phyloP scores from a whole-genome alignment of 2,888 invertebrate species.

The Sarcophaga subvicina region DNA sequence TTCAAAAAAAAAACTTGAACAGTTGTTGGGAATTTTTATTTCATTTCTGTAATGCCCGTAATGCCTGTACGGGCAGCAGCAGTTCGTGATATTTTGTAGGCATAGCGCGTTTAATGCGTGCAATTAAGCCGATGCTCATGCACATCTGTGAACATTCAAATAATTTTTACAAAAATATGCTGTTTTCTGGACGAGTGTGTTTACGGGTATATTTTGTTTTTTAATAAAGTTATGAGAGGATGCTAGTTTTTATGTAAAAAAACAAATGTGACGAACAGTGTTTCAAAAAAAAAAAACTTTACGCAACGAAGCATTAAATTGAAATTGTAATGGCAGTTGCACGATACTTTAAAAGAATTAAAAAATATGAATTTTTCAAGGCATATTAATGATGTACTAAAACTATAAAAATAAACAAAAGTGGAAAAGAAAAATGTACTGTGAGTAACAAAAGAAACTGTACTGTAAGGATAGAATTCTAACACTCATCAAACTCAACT shows the following conservation, averaged over 20 bases:
- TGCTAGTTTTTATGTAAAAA: constrained; percentile 4
- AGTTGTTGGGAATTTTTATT: constrained; percentile 34
- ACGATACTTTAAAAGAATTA: neutral
- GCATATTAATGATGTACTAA: neutral
- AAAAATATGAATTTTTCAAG: neutral
- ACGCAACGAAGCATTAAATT: constrained; percentile 65
- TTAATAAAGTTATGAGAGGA: constrained; percentile 54
- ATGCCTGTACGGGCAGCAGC: neutral
- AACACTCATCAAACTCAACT: no score
- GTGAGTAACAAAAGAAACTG: no score
- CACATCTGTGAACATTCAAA: constrained; percentile 62
- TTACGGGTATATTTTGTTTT: neutral
- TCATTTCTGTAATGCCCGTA: neutral
- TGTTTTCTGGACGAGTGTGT: neutral
- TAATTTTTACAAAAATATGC: constrained; percentile 11
- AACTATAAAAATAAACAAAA: neutral
- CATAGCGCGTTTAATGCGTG: constrained; percentile 53
- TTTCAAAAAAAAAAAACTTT: constrained; percentile 34
- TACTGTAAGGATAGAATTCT: no score
- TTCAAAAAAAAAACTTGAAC: constrained; percentile 33
- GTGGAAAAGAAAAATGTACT: neutral
- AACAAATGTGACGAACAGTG: constrained; percentile 38
- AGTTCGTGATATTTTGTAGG: constrained; percentile 49
- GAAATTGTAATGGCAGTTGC: constrained; percentile 52
- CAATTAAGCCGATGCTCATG: constrained; percentile 55